phyloP scores from a whole-genome alignment of 30 jellyfish, hydroid and myxozoan genomes.

The Aurelia aurita complex sp. Pacific region DNA sequence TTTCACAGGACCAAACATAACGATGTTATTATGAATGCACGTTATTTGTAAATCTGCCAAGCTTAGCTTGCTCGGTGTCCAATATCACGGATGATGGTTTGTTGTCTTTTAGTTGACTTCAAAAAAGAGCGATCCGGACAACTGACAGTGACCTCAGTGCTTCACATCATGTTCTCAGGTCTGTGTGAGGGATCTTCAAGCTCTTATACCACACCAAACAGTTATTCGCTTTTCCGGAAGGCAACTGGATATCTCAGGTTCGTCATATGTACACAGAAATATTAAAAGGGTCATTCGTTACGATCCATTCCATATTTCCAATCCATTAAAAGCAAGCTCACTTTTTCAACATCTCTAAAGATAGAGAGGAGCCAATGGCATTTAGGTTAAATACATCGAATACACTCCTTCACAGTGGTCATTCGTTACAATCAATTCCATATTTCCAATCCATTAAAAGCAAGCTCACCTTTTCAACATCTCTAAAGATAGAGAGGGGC shows the following conservation, averaged over 20 bases:
- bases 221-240: conserved; percentile 63
- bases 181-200: not conserved
- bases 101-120: not conserved
- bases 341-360: not conserved
- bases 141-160: not conserved
- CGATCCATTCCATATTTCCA: not conserved
- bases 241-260: conserved; percentile 68
- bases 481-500: too few species aligned
- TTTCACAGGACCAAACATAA: not conserved
- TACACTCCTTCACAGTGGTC: too few species aligned
- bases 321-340: conserved; percentile 8
- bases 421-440: too few species aligned
- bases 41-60: not conserved
- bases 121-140: not conserved
- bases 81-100: not conserved
- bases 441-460: too few species aligned
- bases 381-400: too few species aligned
- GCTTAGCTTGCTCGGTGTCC: not conserved
- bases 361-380: too few species aligned
- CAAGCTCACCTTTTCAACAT: too few species aligned
- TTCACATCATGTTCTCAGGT: conserved; percentile 6
- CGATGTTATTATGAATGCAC: not conserved
- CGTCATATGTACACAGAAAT: conserved; percentile 71
- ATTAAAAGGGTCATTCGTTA: conserved; percentile 57
- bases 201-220: conserved; percentile 35